Percentiles rank a stretch among this genome's conserved stretches.
Evolutionary conservation across 2,888 invertebrate genomes (phyloP).

Genomic region (Thelaira solivaga): DNA sequence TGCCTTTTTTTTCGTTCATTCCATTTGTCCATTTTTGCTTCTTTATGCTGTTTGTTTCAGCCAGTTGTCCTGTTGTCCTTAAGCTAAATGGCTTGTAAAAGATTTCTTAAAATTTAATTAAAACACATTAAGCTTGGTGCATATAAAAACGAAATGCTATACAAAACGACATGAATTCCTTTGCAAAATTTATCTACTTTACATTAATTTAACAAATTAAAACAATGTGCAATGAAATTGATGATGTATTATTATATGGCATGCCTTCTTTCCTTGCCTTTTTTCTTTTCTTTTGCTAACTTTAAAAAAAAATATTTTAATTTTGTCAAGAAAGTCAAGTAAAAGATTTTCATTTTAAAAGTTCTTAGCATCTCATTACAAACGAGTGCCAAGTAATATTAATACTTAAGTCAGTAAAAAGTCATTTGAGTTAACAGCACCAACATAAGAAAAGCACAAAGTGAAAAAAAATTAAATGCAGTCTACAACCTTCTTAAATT

Average conservation of each 20-base stretch:
- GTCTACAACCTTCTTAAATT: too few relatives aligned
- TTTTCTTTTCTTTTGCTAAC: not conserved
- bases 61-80: constrained; percentile 53
- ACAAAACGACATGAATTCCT: constrained; percentile 34
- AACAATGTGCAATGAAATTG: constrained; percentile 45
- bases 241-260: constrained; percentile 19
- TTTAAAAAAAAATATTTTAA: constrained; percentile 12
- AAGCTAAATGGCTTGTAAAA: constrained; percentile 60
- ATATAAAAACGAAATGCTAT: constrained; percentile 28
- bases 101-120: constrained; percentile 62
- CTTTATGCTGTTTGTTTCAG: not conserved
- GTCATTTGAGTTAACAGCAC: not conserved
- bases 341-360: constrained; percentile 6
- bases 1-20: not conserved
- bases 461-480: too few relatives aligned
- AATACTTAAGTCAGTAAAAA: not conserved
- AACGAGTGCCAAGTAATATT: not conserved
- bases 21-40: not conserved
- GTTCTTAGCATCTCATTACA: not conserved
- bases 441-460: too few relatives aligned
- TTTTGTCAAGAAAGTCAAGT: constrained; percentile 14
- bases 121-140: constrained; percentile 50
- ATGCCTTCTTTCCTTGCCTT: not conserved
- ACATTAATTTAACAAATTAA: constrained; percentile 59
- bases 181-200: constrained; percentile 49